Base-by-base conservation (phyloP, 2,888 invertebrate genomes). In the Ctenicera cuprea region DNA sequence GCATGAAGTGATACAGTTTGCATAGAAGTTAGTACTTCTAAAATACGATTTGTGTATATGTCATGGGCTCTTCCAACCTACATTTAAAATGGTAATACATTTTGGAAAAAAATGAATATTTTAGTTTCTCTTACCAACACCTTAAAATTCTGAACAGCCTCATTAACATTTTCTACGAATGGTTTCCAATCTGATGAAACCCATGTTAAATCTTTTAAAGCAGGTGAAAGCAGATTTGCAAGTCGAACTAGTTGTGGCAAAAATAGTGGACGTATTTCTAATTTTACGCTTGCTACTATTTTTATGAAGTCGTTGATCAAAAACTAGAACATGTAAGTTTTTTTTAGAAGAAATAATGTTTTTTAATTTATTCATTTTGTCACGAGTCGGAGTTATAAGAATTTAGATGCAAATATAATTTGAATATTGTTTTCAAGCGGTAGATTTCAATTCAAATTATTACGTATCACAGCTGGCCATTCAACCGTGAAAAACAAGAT, bases 201-300 rank as follows among this genome's bases (percentile, higher is more conserved):
- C 98, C 98, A 98, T 37, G 93, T 94, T 12, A 97, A 90, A 11
- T 90, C 90, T 20, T 91, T 91, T 30, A 97, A 87, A 0, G 95
- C 97, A 0, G 97, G 97, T 68, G 94, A 92, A 22, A 98, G 88
- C 78, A 95, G 91, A 9, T 94, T 93, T 1, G 96, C 94, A 12
- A 98, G 90, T 22, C 94, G 92, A 26, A 95, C 94, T 75, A 97
- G 89, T 88, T 97, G 97, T 0, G 97, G 96, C 37, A 96, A 89
- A 84, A 98, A 93, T 63, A 98, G 88, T 20, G 96, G 95, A n/a
- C 97, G 91, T 14, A 97, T 95, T 87, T 97, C 97, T 52, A 94
- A 87, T 83, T 96, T 95, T 0, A 96, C 95, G 33, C 92, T 90
- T 66, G 91, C 90, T 0, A 95, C 93, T 1, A 93, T 93, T 57